These are phyloP conservation scores for Parascotia fuliginaria DNA, from an alignment of 2,888 invertebrate genomes.

Conservation along the genomic window DNA sequence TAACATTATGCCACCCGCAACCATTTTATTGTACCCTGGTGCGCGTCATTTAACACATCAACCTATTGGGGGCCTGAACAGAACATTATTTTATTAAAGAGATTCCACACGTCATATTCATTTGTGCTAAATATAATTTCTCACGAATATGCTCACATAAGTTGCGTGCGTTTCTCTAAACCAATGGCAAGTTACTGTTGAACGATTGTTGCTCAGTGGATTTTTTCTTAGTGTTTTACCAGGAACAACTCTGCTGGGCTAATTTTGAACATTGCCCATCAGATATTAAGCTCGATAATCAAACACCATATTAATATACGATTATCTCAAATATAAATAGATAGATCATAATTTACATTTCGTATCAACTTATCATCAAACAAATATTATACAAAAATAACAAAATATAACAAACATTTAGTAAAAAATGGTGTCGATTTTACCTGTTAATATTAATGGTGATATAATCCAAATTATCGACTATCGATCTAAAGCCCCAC, in stretches of 20 bases:
- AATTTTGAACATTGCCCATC: no score
- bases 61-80: constrained; percentile 49
- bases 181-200: neutral
- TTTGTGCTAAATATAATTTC: constrained; percentile 12
- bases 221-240: no score
- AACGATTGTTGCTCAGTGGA: no score
- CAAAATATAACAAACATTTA: constrained; percentile 7
- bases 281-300: no score
- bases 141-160: neutral
- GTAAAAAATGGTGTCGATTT: neutral
- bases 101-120: constrained; percentile 34
- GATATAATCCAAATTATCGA: constrained; percentile 13
- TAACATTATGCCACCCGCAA: constrained; percentile 63
- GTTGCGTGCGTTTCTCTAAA: neutral
- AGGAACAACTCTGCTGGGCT: no score
- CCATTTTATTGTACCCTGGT: constrained; percentile 60
- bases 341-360: no score
- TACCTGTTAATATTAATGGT: constrained; percentile 10
- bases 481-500: constrained; percentile 9
- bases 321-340: no score
- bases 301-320: no score
- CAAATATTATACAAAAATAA: no score
- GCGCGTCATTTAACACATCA: constrained; percentile 68
- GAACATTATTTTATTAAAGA: constrained; percentile 39
- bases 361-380: neutral